phyloP scores from a whole-genome alignment of 2,797 vertebrate genomes.

The Pseudopleuronectes americanus region DNA sequence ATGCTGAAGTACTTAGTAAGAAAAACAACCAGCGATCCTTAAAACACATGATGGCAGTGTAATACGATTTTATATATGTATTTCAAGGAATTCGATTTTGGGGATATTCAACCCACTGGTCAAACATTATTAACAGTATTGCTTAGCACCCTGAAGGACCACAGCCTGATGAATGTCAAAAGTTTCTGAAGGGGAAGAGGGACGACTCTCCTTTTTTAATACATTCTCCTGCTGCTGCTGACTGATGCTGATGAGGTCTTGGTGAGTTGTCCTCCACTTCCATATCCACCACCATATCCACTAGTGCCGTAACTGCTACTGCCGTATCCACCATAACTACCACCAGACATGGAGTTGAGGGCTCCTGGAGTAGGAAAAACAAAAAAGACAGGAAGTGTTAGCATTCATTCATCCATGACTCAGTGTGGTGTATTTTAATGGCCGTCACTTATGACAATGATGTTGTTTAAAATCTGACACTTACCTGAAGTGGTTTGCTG shows the following conservation, averaged over 20 bases:
- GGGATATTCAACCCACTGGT: conserved; percentile 27
- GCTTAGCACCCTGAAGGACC: conserved; percentile 66
- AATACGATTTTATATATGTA: conserved; percentile 19
- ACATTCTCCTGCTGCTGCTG: conserved; percentile 52
- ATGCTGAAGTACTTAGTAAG: conserved; percentile 25
- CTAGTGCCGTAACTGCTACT: conserved; percentile 11
- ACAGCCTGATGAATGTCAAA: conserved; percentile 53
- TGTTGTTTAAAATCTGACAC: conserved; percentile 12
- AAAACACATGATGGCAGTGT: conserved; percentile 30
- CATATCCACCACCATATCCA: background rate
- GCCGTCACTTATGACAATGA: background rate
- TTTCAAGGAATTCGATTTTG: conserved; percentile 18
- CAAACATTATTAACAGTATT: conserved; percentile 41
- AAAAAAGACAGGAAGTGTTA: conserved; percentile 10
- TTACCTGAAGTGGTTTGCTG: conserved; percentile 74
- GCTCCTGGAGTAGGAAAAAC: conserved; percentile 40
- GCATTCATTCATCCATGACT: background rate
- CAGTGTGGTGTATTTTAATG: background rate
- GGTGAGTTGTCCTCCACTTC: conserved; percentile 37
- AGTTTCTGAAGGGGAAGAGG: conserved; percentile 63
- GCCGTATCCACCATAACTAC: conserved; percentile 9
- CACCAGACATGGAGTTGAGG: conserved; percentile 11
- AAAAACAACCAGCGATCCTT: conserved; percentile 25
- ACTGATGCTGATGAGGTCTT: conserved; percentile 51
- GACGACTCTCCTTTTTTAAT: conserved; percentile 64